phyloP scores from a whole-genome alignment of 2,113 vertebrate species.

The Cyanoramphus novaezelandiae region DNA sequence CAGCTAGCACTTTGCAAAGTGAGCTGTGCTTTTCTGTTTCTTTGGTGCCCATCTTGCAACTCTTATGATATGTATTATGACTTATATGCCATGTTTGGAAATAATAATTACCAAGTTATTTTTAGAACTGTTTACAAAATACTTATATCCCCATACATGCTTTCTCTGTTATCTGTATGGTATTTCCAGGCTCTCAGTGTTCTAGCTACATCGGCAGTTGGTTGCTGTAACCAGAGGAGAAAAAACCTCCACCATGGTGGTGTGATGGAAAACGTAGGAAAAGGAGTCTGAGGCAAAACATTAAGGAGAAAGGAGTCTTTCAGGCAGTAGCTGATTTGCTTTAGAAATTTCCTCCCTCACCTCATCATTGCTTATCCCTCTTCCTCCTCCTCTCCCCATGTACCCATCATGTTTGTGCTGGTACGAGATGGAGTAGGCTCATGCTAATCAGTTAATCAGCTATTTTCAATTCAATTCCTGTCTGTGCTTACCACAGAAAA shows the following conservation, averaged over 20 bases:
- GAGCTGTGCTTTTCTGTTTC: not conserved
- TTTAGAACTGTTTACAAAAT: not conserved
- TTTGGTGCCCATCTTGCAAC: not conserved
- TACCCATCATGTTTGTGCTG: not conserved
- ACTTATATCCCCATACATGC: not conserved
- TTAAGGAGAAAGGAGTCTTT: not conserved
- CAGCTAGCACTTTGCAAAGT: not conserved
- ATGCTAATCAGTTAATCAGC: constrained; percentile 47
- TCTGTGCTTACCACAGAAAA: constrained; percentile 31
- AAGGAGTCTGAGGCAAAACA: not conserved
- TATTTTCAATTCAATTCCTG: constrained; percentile 55
- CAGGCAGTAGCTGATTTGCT: not conserved
- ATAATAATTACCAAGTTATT: not conserved
- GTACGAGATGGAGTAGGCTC: not conserved
- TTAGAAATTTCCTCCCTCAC: not conserved
- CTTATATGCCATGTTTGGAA: not conserved
- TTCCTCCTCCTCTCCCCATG: not conserved
- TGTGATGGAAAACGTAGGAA: not conserved
- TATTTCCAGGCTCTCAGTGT: not conserved
- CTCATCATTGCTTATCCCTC: not conserved
- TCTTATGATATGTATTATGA: not conserved
- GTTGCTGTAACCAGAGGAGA: not conserved
- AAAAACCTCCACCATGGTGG: accelerated
- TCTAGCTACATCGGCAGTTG: not conserved
- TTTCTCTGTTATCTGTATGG: not conserved